Conservation (phyloP, 2,888 invertebrate genomes). For the Notodonta dromedarius region DNA sequence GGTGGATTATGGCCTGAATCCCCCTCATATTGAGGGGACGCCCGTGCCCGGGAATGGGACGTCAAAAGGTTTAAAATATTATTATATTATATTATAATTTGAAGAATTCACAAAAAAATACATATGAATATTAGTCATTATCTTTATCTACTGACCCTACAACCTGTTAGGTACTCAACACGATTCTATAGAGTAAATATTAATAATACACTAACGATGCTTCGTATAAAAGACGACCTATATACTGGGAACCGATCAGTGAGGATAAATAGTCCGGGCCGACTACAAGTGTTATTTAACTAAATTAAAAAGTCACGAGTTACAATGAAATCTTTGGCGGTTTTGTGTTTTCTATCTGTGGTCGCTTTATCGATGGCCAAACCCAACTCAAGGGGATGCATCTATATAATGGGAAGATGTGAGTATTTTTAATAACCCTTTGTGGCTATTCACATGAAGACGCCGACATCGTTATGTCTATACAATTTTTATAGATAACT, state of each 20-base stretch:
- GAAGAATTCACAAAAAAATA: neutral
- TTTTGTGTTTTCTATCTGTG: slow-evolving; percentile 33
- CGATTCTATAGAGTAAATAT: slow-evolving; percentile 13
- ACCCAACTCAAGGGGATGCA: slow-evolving; percentile 50
- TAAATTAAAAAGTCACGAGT: slow-evolving; percentile 15
- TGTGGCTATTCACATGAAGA: too few relatives aligned
- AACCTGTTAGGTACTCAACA: slow-evolving; percentile 8
- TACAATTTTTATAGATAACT: too few relatives aligned
- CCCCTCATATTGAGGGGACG: too few relatives aligned
- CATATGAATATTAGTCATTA: neutral
- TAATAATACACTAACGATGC: slow-evolving; percentile 8
- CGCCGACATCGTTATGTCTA: too few relatives aligned
- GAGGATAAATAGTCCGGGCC: slow-evolving; percentile 10
- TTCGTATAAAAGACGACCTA: slow-evolving; percentile 16
- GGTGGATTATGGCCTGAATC: too few relatives aligned
- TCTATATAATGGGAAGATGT: slow-evolving; percentile 55
- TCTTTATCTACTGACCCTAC: slow-evolving; percentile 14
- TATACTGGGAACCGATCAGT: slow-evolving; percentile 16
- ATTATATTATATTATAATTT: too few relatives aligned
- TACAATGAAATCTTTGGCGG: slow-evolving; percentile 42
- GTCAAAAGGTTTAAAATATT: too few relatives aligned
- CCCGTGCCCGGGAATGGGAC: too few relatives aligned
- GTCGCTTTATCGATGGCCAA: slow-evolving; percentile 37
- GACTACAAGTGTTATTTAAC: slow-evolving; percentile 15
- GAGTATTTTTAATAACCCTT: slow-evolving; percentile 33